phyloP scores from a whole-genome alignment of 2,113 vertebrate species.

The Etheostoma cragini region DNA sequence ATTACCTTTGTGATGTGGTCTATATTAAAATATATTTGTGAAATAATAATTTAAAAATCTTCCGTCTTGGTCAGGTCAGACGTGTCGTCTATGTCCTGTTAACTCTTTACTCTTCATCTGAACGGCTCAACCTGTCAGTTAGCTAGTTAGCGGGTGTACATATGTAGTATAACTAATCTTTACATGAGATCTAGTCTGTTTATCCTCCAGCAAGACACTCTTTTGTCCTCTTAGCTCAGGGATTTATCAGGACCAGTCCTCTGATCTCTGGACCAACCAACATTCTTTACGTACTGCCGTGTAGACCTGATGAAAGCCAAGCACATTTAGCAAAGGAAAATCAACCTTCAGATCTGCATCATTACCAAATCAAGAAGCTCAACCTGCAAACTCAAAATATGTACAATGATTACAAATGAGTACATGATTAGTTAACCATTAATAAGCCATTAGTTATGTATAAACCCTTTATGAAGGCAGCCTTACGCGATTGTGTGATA shows the following conservation, averaged over 20 bases:
- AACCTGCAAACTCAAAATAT: neutral
- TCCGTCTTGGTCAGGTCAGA: neutral
- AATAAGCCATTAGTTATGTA: conserved; percentile 2
- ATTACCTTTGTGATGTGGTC: neutral
- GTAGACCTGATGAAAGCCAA: neutral
- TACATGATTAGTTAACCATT: neutral
- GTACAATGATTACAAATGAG: too few species aligned
- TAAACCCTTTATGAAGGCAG: neutral
- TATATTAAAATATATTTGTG: neutral
- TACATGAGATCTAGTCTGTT: too few species aligned
- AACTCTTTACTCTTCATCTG: neutral
- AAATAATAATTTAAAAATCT: neutral
- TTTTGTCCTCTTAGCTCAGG: neutral
- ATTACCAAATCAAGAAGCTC: neutral
- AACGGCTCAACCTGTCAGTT: neutral
- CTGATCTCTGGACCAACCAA: neutral
- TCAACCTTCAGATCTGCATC: neutral
- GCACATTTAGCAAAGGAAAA: neutral
- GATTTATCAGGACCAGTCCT: neutral
- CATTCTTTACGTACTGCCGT: neutral
- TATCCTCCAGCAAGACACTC: neutral
- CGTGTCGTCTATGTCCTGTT: too few species aligned
- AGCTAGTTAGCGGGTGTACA: neutral
- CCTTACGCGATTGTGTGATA: too few species aligned
- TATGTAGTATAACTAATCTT: neutral